Conservation (phyloP, 1,140 invertebrate genomes). For the Scaptomyza pallida region DNA sequence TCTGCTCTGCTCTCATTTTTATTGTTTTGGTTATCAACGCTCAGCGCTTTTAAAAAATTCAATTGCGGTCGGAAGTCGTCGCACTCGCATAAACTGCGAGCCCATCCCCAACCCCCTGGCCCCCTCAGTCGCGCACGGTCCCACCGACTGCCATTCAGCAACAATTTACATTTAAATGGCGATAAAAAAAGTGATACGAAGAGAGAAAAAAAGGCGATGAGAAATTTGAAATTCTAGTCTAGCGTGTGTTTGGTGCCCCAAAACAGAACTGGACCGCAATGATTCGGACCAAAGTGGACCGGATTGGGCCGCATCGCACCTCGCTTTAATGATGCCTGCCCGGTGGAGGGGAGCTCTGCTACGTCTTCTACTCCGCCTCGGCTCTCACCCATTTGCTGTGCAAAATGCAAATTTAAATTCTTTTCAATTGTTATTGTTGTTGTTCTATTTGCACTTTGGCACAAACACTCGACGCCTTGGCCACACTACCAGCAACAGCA, state of each 20-base stretch:
- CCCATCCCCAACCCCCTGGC: slow-evolving; percentile 1
- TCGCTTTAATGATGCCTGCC: slow-evolving; percentile 66
- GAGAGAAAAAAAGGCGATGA: no score
- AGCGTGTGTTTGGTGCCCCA: slow-evolving; percentile 30
- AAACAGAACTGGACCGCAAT: slow-evolving; percentile 15
- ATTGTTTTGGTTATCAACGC: slow-evolving; percentile 82
- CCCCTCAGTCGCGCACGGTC: slow-evolving; percentile 17
- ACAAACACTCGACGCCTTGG: slow-evolving; percentile 71
- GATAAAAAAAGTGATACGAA: slow-evolving; percentile 77
- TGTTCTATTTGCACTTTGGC: slow-evolving; percentile 81
- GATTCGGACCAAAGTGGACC: slow-evolving; percentile 9
- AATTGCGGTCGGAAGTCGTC: slow-evolving; percentile 81
- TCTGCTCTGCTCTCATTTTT: slow-evolving; percentile 57
- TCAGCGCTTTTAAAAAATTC: slow-evolving; percentile 82
- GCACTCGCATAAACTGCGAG: slow-evolving; percentile 76
- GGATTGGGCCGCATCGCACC: slow-evolving; percentile 34
- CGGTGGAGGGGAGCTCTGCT: background rate
- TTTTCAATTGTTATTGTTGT: slow-evolving; percentile 82
- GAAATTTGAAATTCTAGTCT: slow-evolving; percentile 75
- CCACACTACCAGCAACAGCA: slow-evolving; percentile 31
- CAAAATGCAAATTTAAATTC: slow-evolving; percentile 82
- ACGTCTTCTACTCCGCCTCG: no score
- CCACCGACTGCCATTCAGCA: slow-evolving; percentile 30
- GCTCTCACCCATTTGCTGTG: slow-evolving; percentile 56
- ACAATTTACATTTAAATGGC: slow-evolving; percentile 82